These are phyloP conservation scores for Lepidurus couesii DNA, from an alignment of 1,140 invertebrate species.

Conservation along the genomic window DNA sequence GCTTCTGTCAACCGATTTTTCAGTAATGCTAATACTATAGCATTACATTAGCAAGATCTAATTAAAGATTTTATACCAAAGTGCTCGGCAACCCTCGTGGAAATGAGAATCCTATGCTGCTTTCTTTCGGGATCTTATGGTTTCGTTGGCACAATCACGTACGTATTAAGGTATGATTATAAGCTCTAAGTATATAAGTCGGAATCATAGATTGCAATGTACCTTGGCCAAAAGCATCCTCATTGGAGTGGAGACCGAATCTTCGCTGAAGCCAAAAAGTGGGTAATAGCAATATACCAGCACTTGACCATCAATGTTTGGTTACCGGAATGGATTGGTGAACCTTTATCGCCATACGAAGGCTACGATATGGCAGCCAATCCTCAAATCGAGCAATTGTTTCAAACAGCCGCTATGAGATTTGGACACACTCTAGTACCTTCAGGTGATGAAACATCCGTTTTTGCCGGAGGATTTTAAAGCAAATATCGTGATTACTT, in stretches of 20 bases:
- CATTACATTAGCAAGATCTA: slow-evolving; percentile 1
- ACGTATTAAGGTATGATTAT: neutral
- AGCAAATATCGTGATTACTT: neutral
- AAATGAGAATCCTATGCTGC: slow-evolving; percentile 55
- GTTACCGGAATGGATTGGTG: slow-evolving; percentile 49
- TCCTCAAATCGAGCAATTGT: slow-evolving; percentile 62
- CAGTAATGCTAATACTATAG: slow-evolving; percentile 48
- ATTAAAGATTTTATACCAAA: slow-evolving; percentile 37
- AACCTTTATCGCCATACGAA: slow-evolving; percentile 41
- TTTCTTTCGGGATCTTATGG: slow-evolving; percentile 54
- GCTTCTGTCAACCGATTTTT: slow-evolving; percentile 51
- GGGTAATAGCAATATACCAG: slow-evolving; percentile 54
- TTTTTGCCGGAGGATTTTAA: neutral
- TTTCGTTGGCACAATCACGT: slow-evolving; percentile 57
- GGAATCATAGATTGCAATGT: slow-evolving; percentile 44
- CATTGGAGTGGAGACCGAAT: slow-evolving; percentile 50
- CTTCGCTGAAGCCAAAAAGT: slow-evolving; percentile 56
- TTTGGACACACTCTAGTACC: slow-evolving; percentile 61
- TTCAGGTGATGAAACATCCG: slow-evolving; percentile 41
- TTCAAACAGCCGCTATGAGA: slow-evolving; percentile 61
- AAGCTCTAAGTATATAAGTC: neutral
- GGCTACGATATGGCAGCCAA: slow-evolving; percentile 56
- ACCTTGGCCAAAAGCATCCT: slow-evolving; percentile 43
- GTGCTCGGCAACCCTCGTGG: slow-evolving; percentile 57
- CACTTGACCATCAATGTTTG: slow-evolving; percentile 52